Evolutionary conservation across 2,113 vertebrate species (phyloP).

Genomic region (Dryoscopus gambensis): DNA sequence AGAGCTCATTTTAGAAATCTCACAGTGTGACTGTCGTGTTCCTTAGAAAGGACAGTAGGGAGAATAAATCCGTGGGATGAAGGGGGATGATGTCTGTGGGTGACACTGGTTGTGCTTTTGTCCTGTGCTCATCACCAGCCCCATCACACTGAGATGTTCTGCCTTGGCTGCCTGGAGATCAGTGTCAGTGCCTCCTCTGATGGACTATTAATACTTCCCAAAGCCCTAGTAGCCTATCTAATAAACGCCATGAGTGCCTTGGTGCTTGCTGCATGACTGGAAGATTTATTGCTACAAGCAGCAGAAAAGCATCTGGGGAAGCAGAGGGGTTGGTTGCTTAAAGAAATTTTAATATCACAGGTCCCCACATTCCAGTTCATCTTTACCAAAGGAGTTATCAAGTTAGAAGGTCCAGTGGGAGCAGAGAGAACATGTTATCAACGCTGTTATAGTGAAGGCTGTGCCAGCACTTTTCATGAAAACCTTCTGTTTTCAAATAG

Average conservation of each 20-base stretch:
- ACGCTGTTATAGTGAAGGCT: neutral
- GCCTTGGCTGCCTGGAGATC: neutral
- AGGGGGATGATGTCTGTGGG: neutral
- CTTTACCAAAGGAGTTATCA: neutral
- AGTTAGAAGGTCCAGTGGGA: slow-evolving; percentile 36
- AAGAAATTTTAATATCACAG: slow-evolving; percentile 2
- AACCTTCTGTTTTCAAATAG: neutral
- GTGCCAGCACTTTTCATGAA: neutral
- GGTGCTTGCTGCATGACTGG: neutral
- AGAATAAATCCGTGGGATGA: neutral
- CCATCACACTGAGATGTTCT: neutral
- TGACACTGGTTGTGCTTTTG: neutral
- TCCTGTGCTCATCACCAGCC: neutral
- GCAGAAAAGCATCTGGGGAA: slow-evolving; percentile 20
- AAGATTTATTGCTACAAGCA: slow-evolving; percentile 59
- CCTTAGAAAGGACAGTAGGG: neutral
- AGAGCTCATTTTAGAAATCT: neutral
- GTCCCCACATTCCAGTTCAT: neutral
- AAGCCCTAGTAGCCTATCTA: slow-evolving; percentile 1
- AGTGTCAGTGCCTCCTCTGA: slow-evolving; percentile 13
- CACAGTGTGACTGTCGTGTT: neutral
- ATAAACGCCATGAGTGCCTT: slow-evolving; percentile 47
- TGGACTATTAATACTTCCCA: slow-evolving; percentile 43
- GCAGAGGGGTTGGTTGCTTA: neutral
- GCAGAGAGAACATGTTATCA: neutral